phyloP scores from a whole-genome alignment of 2,888 invertebrate genomes.

The Volucella zonaria region DNA sequence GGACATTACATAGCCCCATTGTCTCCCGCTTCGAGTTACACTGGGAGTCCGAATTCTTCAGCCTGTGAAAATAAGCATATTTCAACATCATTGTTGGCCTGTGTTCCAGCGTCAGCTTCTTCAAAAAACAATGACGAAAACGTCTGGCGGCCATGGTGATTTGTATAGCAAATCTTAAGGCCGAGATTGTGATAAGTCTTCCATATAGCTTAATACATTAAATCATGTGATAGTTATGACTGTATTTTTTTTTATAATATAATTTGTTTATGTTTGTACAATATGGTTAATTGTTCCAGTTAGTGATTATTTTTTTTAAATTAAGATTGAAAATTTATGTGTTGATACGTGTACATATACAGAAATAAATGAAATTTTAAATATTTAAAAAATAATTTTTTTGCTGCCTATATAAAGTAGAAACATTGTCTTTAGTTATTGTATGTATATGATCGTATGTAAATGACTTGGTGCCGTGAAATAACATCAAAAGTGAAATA shows the following conservation, averaged over 20 bases:
- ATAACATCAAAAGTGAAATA: too few relatives aligned
- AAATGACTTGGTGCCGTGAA: too few relatives aligned
- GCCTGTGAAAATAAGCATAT: slow-evolving; percentile 74
- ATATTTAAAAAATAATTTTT: too few relatives aligned
- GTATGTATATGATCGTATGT: too few relatives aligned
- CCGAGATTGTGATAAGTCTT: slow-evolving; percentile 43
- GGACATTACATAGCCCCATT: slow-evolving; percentile 80
- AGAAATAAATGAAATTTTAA: too few relatives aligned
- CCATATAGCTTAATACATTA: slow-evolving; percentile 34
- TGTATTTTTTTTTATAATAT: slow-evolving; percentile 49
- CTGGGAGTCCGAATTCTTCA: slow-evolving; percentile 80
- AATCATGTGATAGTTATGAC: slow-evolving; percentile 61
- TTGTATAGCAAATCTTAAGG: neutral
- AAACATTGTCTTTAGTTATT: too few relatives aligned
- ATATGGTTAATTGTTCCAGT: slow-evolving; percentile 33
- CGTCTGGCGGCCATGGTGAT: slow-evolving; percentile 82
- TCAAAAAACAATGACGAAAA: slow-evolving; percentile 76
- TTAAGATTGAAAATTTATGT: neutral
- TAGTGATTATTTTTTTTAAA: slow-evolving; percentile 16
- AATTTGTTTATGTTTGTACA: slow-evolving; percentile 58
- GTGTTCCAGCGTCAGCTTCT: slow-evolving; percentile 46
- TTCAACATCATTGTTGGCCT: slow-evolving; percentile 77
- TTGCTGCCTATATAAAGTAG: too few relatives aligned
- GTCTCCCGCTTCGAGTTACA: slow-evolving; percentile 81
- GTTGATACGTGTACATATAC: too few relatives aligned